These are phyloP conservation scores for Ctenodactylus gundi DNA, from an alignment of 2,113 vertebrate genomes.

Conservation along the genomic window DNA sequence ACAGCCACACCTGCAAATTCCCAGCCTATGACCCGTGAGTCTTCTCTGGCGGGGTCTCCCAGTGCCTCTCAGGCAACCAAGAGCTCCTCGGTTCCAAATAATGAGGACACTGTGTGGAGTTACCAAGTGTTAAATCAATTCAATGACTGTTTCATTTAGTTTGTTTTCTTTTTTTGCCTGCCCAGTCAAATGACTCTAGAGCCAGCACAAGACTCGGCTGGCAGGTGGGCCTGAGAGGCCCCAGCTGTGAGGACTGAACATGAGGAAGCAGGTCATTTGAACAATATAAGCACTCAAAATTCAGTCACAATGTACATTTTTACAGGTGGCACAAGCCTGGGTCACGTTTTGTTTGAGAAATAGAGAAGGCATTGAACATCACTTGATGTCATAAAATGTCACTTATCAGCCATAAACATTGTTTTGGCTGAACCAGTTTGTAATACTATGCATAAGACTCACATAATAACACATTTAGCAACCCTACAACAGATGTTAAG, in stretches of 20 bases:
- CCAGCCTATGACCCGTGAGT: no score
- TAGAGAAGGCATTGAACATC: not conserved
- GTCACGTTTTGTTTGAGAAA: conserved; percentile 11
- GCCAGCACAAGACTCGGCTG: not conserved
- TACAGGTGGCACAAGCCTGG: not conserved
- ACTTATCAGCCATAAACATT: not conserved
- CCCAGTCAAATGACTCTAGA: not conserved
- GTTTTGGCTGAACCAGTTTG: not conserved
- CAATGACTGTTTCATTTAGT: no score
- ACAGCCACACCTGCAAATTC: no score
- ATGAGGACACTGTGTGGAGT: not conserved
- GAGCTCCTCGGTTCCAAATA: no score
- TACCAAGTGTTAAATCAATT: not conserved
- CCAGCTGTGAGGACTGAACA: not conserved
- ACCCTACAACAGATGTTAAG: not conserved
- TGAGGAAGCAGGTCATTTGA: not conserved
- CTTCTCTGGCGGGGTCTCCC: no score
- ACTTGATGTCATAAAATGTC: not conserved
- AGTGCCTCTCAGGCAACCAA: no score
- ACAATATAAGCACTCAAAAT: not conserved
- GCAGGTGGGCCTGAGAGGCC: not conserved
- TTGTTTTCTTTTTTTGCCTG: not conserved
- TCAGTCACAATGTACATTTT: not conserved
- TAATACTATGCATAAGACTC: not conserved
- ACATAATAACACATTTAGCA: not conserved